Evolutionary conservation across 1,140 invertebrate genomes (phyloP).

Genomic region (Bactericera cockerelli): DNA sequence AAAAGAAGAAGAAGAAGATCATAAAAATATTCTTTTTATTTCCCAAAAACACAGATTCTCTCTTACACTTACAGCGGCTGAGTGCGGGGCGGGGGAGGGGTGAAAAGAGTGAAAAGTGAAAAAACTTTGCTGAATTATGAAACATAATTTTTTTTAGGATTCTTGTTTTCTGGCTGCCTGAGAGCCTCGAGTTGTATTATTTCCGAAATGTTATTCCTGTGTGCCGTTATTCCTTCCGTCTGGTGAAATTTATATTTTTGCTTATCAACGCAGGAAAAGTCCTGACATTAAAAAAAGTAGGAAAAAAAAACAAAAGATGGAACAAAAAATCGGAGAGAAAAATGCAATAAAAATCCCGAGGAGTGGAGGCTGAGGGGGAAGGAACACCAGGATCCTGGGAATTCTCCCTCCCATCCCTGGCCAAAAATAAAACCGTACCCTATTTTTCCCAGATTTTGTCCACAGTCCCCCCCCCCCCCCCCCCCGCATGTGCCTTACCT

Average conservation of each 20-base stretch:
- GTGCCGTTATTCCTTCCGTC: not conserved
- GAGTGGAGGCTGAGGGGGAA: not conserved
- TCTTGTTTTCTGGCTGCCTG: not conserved
- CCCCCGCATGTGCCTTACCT: no score
- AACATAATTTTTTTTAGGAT: conserved; percentile 2
- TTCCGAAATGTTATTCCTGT: not conserved
- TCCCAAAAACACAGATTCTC: no score
- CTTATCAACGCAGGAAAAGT: conserved; percentile 3
- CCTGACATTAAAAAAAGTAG: not conserved
- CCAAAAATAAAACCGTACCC: no score
- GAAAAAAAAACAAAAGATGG: not conserved
- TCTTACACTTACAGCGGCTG: no score
- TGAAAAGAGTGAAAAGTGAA: not conserved
- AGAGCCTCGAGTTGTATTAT: not conserved
- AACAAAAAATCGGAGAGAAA: not conserved
- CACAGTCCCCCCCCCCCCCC: no score
- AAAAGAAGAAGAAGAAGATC: no score
- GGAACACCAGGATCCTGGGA: not conserved
- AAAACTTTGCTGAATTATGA: conserved; percentile 1
- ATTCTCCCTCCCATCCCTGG: no score
- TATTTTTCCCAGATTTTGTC: no score
- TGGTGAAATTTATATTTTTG: conserved; percentile 8
- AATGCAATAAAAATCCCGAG: not conserved
- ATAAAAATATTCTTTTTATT: no score
- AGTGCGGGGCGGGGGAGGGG: no score